Evolutionary conservation across 1,140 invertebrate species (phyloP), one percentile per base, ranked within the genome.

Genomic region (Palaemon carinicauda): DNA sequence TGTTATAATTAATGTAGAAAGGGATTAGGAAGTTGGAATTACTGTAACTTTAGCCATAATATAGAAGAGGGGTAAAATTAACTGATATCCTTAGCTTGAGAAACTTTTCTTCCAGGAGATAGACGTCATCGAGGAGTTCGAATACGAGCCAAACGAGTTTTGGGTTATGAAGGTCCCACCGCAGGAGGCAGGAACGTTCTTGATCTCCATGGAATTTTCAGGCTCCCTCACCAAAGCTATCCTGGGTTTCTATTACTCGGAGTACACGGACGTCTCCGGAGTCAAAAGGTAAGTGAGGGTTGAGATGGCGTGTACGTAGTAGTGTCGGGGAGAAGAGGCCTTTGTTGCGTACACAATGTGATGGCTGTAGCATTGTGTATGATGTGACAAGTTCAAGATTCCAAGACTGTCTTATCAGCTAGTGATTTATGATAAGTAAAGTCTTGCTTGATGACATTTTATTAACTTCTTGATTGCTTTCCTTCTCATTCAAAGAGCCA

Each of bases 181-280:
- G 1, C 88, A 96, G 9, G 74, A 89, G 27, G 90, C 92, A 12
- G 95, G 94, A 21, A 90, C 92, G 12, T 95, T 95, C 88, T 91
- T 92, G 75, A 90, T 96, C n/a, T 91, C 90, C 1, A 88, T 96
- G 19, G 91, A 94, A 65, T 97, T 96, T 88, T 92, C 92, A 82
- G 96, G 96, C 10, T 93, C 92, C 14, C 91, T 96, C 19, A 91
- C 91, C 1, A 92, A 92, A 5, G 92, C 94, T 74, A 95, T 96
- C 80, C 93, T 95, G 19, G 96, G 96, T 1, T 94, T 97, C 89
- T 97, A 97, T 90, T 93, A 94, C 54, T 96, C 95, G 90, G 93
- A 92, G 52, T 97, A 97, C 90, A 92, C 92, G 71, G 94, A 95
- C 89, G 91, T 82, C 19, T 24, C 60, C 92, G 91, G 1, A 54